A percentile compares a stretch with the other conserved stretches of the same genome.
Conservation (phyloP, 2,888 invertebrate genomes). For the Cephus spinipes region DNA sequence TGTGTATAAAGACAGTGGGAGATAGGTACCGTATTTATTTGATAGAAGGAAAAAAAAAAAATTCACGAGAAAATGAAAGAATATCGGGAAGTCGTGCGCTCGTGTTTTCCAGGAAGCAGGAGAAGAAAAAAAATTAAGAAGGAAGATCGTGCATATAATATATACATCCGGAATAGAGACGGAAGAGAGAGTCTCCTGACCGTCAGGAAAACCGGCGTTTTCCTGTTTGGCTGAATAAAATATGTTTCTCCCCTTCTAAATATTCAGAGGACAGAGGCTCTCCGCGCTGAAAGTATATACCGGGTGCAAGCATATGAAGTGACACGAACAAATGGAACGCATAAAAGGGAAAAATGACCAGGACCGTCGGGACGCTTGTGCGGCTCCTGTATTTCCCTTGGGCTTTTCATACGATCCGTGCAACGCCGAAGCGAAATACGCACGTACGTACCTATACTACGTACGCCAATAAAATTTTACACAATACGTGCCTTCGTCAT, state of each 20-base stretch:
- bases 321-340: slow-evolving; percentile 62
- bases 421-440: slow-evolving; percentile 31
- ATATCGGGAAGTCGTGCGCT: neutral
- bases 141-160: neutral
- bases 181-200: neutral
- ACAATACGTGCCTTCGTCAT: slow-evolving; percentile 35
- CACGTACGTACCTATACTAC: slow-evolving; percentile 7
- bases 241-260: slow-evolving; percentile 54
- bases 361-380: slow-evolving; percentile 50
- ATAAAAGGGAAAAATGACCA: slow-evolving; percentile 64
- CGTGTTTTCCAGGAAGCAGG: neutral
- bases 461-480: slow-evolving; percentile 52
- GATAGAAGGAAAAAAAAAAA: neutral
- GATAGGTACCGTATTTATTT: neutral
- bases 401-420: slow-evolving; percentile 43
- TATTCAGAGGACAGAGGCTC: slow-evolving; percentile 49
- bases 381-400: slow-evolving; percentile 55
- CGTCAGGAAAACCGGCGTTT: neutral
- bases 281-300: slow-evolving; percentile 1
- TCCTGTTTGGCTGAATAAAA: slow-evolving; percentile 47
- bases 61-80: neutral
- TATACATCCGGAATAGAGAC: neutral
- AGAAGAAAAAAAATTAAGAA: neutral
- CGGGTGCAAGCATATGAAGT: slow-evolving; percentile 41
- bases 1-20: neutral